Percentiles rank a stretch among this genome's conserved stretches.
phyloP scores from a whole-genome alignment of 1,140 invertebrate species.

The Aphelinus atriplicis region DNA sequence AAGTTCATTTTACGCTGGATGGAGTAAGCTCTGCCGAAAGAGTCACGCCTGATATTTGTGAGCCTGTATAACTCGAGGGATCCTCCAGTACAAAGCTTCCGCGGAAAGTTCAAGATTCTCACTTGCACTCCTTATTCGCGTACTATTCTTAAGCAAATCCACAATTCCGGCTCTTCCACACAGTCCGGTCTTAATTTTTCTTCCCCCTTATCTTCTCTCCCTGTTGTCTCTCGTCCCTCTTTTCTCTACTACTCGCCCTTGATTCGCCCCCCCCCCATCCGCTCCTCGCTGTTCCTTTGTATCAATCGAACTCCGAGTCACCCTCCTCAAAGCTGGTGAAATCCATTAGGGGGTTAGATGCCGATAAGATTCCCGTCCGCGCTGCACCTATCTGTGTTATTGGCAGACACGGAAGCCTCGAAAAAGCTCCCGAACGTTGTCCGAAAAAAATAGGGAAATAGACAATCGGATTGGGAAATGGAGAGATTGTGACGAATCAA shows the following conservation, averaged over 20 bases:
- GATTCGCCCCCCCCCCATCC: not conserved
- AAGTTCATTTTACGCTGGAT: no score
- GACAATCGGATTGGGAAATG: no score
- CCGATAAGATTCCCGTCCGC: no score
- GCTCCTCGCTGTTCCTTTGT: constrained; percentile 20
- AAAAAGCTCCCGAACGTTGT: no score
- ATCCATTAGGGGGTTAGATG: no score
- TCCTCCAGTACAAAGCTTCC: constrained; percentile 21
- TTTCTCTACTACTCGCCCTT: not conserved
- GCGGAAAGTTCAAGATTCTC: constrained; percentile 28
- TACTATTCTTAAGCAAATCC: not conserved
- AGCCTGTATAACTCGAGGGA: constrained; percentile 10
- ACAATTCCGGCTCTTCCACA: not conserved
- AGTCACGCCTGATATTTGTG: constrained; percentile 17
- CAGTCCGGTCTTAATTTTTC: not conserved
- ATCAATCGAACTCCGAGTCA: no score
- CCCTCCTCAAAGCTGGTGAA: no score
- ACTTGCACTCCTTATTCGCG: constrained; percentile 24
- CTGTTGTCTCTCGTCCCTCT: not conserved
- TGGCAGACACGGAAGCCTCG: no score
- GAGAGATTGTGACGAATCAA: no score
- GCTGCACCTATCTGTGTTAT: no score
- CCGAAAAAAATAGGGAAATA: no score
- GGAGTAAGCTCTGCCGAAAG: no score
- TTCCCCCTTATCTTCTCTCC: not conserved